Percentiles rank a stretch among this genome's conserved stretches.
These are phyloP conservation scores for Deilephila elpenor DNA, from an alignment of 2,888 invertebrate genomes.

Conservation along the genomic window DNA sequence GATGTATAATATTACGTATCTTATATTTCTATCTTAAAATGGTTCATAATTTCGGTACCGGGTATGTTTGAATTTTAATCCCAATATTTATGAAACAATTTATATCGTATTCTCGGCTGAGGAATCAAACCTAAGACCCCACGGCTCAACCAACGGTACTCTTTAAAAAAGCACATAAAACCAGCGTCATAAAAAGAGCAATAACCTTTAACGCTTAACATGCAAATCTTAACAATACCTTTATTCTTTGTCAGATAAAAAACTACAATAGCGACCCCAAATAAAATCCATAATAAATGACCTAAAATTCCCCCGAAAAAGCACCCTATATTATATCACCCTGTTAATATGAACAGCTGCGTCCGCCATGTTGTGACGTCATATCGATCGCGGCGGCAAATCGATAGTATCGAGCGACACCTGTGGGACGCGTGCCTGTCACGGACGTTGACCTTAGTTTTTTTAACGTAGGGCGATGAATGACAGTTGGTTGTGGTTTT, in stretches of 20 bases:
- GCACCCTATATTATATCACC: conserved; percentile 65
- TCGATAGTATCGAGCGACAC: conserved; percentile 80
- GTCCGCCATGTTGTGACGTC: conserved; percentile 76
- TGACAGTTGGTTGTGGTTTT: no score
- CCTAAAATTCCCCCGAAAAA: conserved; percentile 28
- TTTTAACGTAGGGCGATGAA: conserved; percentile 35
- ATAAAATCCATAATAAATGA: conserved; percentile 34
- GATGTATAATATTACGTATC: not conserved
- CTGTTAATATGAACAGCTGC: conserved; percentile 76
- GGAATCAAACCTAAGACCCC: not conserved
- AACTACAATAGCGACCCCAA: conserved; percentile 35
- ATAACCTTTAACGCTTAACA: conserved; percentile 11
- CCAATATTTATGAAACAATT: no score
- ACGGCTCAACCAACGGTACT: no score
- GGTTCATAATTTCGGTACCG: no score
- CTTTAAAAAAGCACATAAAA: not conserved
- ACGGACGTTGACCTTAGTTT: conserved; percentile 70
- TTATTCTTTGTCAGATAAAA: not conserved
- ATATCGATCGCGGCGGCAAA: conserved; percentile 71
- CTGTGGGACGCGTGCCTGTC: conserved; percentile 76
- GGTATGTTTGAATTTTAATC: no score
- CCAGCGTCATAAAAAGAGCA: conserved; percentile 1
- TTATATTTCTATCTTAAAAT: no score
- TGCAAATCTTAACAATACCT: not conserved
- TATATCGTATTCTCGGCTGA: not conserved